Conservation (phyloP, 2,113 vertebrate genomes). For the Polyodon spathula region DNA sequence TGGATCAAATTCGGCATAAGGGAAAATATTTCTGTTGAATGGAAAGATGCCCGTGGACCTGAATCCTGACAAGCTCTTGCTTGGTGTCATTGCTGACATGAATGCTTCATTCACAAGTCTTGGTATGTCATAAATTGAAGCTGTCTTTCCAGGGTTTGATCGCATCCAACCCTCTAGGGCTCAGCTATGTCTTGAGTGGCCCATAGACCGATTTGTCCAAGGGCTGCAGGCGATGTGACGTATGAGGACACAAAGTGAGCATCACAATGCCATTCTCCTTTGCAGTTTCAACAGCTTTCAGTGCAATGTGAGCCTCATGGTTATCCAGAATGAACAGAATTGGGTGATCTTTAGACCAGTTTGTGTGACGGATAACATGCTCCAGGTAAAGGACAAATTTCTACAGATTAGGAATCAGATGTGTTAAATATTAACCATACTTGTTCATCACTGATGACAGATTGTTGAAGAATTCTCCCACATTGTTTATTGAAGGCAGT, state of each 20-base stretch:
- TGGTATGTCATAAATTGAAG: background rate
- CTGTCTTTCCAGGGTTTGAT: constrained; percentile 1
- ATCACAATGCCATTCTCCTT: constrained; percentile 25
- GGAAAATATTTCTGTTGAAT: too few species aligned
- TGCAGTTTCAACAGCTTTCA: constrained; percentile 5
- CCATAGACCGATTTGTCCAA: constrained; percentile 19
- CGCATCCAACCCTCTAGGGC: constrained; percentile 5
- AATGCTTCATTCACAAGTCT: constrained; percentile 20
- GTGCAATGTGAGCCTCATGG: constrained; percentile 15
- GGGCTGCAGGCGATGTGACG: constrained; percentile 26
- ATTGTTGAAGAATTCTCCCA: background rate
- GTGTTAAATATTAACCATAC: too few species aligned
- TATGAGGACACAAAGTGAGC: constrained; percentile 24
- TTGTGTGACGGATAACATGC: constrained; percentile 21
- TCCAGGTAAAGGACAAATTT: constrained; percentile 21
- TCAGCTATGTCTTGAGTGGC: constrained; percentile 10
- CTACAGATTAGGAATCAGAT: background rate
- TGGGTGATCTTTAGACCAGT: constrained; percentile 17
- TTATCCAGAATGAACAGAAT: constrained; percentile 28
- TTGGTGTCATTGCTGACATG: constrained; percentile 18
- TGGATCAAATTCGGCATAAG: too few species aligned
- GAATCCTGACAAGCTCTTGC: too few species aligned
- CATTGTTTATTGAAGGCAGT: constrained; percentile 1
- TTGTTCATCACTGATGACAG: background rate
- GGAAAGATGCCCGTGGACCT: too few species aligned